Evolutionary conservation across 2,797 vertebrate genomes (phyloP).

Genomic region (Pelodytes ibericus): DNA sequence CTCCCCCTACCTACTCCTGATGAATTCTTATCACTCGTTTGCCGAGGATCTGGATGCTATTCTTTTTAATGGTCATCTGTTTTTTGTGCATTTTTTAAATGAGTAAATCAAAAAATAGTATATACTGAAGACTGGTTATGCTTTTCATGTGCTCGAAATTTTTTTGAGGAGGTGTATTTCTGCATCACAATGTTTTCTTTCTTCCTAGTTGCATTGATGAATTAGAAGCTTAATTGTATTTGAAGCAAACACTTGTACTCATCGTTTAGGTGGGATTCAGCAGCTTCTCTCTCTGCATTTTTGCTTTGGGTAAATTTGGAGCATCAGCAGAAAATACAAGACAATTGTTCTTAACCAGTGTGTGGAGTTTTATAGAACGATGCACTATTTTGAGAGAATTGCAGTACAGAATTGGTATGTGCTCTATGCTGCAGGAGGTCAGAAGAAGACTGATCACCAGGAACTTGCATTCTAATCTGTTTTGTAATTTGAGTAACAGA

Average conservation of each 20-base stretch:
- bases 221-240: background rate
- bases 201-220: background rate
- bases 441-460: background rate
- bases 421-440: background rate
- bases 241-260: background rate
- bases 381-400: background rate
- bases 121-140: background rate
- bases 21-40: conserved; percentile 14
- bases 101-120: background rate
- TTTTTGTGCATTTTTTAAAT: conserved; percentile 12
- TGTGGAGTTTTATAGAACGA: background rate
- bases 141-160: background rate
- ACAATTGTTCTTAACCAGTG: background rate
- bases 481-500: background rate
- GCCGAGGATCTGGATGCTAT: conserved; percentile 8
- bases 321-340: background rate
- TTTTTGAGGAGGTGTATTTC: too few relatives aligned
- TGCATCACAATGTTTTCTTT: too few relatives aligned
- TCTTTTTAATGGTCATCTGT: background rate
- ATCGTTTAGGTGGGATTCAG: background rate
- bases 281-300: background rate
- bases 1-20: conserved; percentile 1
- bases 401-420: background rate
- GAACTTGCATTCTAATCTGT: background rate
- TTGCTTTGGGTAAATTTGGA: background rate